Base-by-base conservation (phyloP, 2,888 invertebrate species). In the Rhimphoctona megacephalus region DNA sequence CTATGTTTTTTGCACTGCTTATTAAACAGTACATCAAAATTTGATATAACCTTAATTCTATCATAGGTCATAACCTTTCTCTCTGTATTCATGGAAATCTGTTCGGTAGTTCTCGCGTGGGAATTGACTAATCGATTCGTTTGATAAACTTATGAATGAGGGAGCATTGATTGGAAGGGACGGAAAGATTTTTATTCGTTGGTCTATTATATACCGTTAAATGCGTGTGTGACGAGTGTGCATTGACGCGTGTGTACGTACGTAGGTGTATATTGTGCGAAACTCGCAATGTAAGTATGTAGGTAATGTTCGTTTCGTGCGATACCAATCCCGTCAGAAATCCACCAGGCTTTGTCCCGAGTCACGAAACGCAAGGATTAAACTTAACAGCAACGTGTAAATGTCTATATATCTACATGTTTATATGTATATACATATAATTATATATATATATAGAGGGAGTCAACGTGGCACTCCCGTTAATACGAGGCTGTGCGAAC, bases 331-430 rank as follows among this genome's bases (percentile, higher is more conserved):
- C 92, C 91, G 92, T 93, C 93, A 93, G 94, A 94, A 93, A 94
- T 94, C 94, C 93, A 92, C 92, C 91, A 92, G 93, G 93, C 94
- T 94, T 94, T 94, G 93, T 93, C 91, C 92, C 91, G 91, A 93
- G 94, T 94, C 94, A 94, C 94, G 94, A 93, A 94, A 93, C 92
- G 93, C 91, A 92, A 92, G 93, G 93, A 94, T 94, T 94, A 94
- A 93, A 92, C 92, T 88, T 90, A 91, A 92, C 91, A 91, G 90
- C 91, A 77, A 61, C 67, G 64, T 66, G 43, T 67, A 64, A n/a
- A 77, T 36, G 22, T 57, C 39, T 54, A 66, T 49, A 64, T 3
- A 9, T n/a, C 11, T 46, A 49, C 64, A 25, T 57, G 1, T 67
- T 5, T 66, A 64, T 64, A 46, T 57, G 46, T 54, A 73, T 64